Evolutionary conservation across 2,113 vertebrate species (phyloP), one percentile per base, ranked within the genome.

Genomic region (Sprattus sprattus): DNA sequence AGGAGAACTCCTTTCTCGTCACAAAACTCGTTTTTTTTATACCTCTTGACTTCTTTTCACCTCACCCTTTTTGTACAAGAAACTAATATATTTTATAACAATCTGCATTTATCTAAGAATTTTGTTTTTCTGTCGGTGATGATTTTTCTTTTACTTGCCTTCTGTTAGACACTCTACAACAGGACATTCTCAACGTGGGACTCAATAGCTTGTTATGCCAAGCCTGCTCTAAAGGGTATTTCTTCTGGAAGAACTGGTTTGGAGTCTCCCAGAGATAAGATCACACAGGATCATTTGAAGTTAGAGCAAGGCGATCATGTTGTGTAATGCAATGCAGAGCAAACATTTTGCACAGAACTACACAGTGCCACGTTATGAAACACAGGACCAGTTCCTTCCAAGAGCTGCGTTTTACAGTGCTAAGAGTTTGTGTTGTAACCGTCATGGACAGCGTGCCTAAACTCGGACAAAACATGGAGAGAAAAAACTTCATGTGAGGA

Each of bases 31-130:
- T 32, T 32, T 78, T 78, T 39, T 28, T 78, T 78, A 39, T 78
- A 78, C 32, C 71, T 78, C 28, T 25, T 25, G 71, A 78, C 28
- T 78, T 10, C 15, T 39, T 78, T n/a, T 67, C n/a, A n/a, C 13
- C 28, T 39, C 4, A 32, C 13, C 54, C 18, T 13, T 32, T 78
- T 39, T 78, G 25, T 78, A 39, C 9, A 15, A 78, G 25, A 78
- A 78, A 39, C 71, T 32, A 78, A 78, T 78, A 78, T 78, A 78
- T 78, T 78, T 78, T 78, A 10, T 78, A 39, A 1, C 71, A 78
- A 39, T 44, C 71, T 39, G 39, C 71, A 78, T 15, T 5, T 32
- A 28, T 28, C 10, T 15, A 3, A 18, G 16, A 4, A 28, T 67
- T 28, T 71, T 71, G 64, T 71, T 71, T 28, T 67, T n/a, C 2